Evolutionary conservation across 2,797 vertebrate genomes (phyloP).

Genomic region (Rhincodon typus): DNA sequence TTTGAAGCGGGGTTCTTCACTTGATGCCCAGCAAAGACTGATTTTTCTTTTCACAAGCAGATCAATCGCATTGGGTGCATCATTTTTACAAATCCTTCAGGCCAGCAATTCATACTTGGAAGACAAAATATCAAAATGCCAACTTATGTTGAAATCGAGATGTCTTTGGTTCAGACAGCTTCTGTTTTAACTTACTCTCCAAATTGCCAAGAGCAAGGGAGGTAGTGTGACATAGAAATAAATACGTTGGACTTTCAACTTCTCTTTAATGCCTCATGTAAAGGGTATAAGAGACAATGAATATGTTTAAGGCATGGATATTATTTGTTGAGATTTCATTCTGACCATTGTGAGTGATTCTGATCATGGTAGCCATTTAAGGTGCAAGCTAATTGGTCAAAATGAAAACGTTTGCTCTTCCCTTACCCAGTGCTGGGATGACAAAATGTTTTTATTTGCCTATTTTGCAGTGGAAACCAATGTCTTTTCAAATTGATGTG

Average conservation of each 20-base stretch:
- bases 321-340: neutral
- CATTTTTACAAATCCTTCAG: neutral
- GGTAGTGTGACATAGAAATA: neutral
- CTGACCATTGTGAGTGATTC: neutral
- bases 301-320: neutral
- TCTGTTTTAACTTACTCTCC: neutral
- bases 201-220: neutral
- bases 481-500: no score
- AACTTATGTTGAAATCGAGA: neutral
- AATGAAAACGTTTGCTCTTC: neutral
- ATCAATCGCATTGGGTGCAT: neutral
- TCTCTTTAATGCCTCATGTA: neutral
- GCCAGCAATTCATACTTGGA: neutral
- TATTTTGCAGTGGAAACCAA: neutral
- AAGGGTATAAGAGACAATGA: neutral
- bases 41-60: neutral
- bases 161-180: neutral
- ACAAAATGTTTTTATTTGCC: no score
- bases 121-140: neutral
- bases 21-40: neutral
- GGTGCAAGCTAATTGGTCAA: neutral
- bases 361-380: neutral
- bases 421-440: neutral
- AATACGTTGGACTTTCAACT: neutral
- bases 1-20: neutral